A percentile compares a stretch with the other conserved stretches of the same genome.
phyloP scores from a whole-genome alignment of 2,888 invertebrate species.

The Nemotelus nigrinus region DNA sequence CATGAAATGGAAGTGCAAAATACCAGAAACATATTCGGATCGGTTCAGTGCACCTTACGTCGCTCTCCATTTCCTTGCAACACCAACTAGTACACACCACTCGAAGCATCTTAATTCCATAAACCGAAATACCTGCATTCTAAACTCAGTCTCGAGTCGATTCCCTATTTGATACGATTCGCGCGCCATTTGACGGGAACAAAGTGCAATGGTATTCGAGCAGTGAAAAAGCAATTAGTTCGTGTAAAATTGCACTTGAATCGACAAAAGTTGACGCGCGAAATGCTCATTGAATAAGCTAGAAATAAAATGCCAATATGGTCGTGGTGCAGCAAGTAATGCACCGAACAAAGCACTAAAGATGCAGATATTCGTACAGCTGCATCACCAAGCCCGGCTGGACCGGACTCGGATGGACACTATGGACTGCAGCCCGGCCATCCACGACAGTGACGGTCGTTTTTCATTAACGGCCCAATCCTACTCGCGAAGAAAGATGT shows the following conservation, averaged over 20 bases:
- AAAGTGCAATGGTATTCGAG: constrained; percentile 27
- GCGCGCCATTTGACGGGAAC: constrained; percentile 29
- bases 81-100: not conserved
- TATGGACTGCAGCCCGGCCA: not conserved
- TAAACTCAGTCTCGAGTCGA: not conserved
- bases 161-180: constrained; percentile 17
- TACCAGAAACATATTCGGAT: not conserved
- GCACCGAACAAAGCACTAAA: not conserved
- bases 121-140: not conserved
- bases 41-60: not conserved
- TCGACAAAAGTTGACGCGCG: constrained; percentile 10
- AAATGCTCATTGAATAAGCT: constrained; percentile 11
- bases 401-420: not conserved
- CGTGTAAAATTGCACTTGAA: constrained; percentile 28
- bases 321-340: not conserved
- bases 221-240: constrained; percentile 30
- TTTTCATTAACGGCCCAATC: constrained; percentile 25
- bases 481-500: not conserved
- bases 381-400: not conserved
- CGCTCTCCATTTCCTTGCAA: not conserved
- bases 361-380: not conserved
- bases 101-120: not conserved
- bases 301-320: not conserved
- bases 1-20: not conserved
- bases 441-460: constrained; percentile 6